A percentile compares a stretch with the other conserved stretches of the same genome.
phyloP scores from a whole-genome alignment of 2,797 vertebrate species.

The Myioborus miniatus region DNA sequence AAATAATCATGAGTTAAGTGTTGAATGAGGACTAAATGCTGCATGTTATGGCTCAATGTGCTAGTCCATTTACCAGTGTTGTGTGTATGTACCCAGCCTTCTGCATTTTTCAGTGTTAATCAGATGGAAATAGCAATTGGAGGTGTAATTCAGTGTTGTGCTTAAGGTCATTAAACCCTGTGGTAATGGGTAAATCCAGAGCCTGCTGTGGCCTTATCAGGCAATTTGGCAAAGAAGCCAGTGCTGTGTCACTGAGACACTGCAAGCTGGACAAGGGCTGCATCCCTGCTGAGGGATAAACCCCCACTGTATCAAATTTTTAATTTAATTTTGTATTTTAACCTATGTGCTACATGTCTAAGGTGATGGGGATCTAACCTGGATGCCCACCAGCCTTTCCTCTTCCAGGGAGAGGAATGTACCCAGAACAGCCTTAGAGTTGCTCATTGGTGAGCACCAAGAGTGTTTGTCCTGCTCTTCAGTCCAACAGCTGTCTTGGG shows the following conservation, averaged over 20 bases:
- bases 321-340: neutral
- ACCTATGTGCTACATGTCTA: neutral
- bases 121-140: conserved; percentile 32
- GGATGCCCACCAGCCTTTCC: neutral
- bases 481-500: neutral
- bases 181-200: conserved; percentile 11
- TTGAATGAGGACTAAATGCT: neutral
- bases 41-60: neutral
- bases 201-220: conserved; percentile 12
- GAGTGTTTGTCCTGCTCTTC: neutral
- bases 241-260: neutral
- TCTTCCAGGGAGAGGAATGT: neutral
- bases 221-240: neutral
- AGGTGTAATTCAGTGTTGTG: conserved; percentile 40
- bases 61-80: neutral
- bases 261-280: neutral
- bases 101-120: conserved; percentile 47
- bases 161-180: conserved; percentile 30
- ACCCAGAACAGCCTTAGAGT: neutral
- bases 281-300: neutral
- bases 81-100: neutral
- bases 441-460: neutral
- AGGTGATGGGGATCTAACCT: neutral
- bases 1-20: neutral
- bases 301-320: neutral